Evolutionary conservation across 2,888 invertebrate species (phyloP), one percentile per base, ranked within the genome.

Genomic region (Halictus ligatus): DNA sequence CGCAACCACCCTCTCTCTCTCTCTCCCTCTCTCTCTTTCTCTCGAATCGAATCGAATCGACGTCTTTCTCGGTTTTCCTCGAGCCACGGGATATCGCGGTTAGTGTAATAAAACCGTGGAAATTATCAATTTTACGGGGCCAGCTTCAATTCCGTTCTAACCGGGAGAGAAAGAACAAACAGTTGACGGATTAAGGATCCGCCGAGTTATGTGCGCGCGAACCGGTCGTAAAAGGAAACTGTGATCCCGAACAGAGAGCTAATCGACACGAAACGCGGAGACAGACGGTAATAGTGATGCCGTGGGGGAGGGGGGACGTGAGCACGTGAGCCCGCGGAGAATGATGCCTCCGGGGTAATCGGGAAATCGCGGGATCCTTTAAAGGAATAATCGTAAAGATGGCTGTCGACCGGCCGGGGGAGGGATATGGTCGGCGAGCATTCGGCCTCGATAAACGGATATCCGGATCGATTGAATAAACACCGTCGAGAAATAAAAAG

Each of bases 221-320:
- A 85, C 85, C 83, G 88, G 90, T 93, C 94, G 91, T 94, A 93
- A 94, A 94, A 92, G 89, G 85, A 90, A 88, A 88, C 88, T 90
- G 88, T 95, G 92, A 95, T 95, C 95, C 95, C 80, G 73, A 76
- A 82, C 81, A 87, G 89, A 86, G 60, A 92, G 91, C 92, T 91
- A 87, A 89, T 93, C 87, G 94, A 93, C 95, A 95, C 94, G 95
- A 91, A 92, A 93, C 71, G 54, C 67, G 54, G 46, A 64, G 76
- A 60, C 74, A 43, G 46, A 75, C 78, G 60, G 67, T 75, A 81
- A 81, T 85, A 58, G 48, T 21, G 60, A 83, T 80, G 77, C 77
- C 76, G 50, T n/a, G n/a, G n/a, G 8, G 43, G 7, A 1, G 43
- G 8, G 54, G n/a, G 6, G 77, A 84, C 80, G 60, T 18, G 80